phyloP scores from a whole-genome alignment of 2,797 vertebrate genomes.

The Euthynnus affinis region DNA sequence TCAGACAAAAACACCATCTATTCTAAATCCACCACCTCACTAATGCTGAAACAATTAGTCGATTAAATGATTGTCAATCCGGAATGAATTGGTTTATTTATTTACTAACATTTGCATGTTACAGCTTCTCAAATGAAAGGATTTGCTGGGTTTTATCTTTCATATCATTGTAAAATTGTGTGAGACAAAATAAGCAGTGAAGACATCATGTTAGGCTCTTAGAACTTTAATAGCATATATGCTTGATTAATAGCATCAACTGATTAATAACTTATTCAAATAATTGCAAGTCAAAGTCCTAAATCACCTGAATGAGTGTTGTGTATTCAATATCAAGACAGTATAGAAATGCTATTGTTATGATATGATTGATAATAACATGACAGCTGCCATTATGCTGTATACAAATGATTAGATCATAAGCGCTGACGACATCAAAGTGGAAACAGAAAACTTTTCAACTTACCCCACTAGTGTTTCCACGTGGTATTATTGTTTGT shows the following conservation, averaged over 20 bases:
- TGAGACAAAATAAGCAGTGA: not conserved
- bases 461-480: too few species aligned
- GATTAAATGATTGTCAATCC: too few species aligned
- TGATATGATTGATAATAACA: not conserved
- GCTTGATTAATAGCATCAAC: constrained; percentile 1
- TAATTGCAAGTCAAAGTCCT: not conserved
- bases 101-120: not conserved
- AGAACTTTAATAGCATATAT: not conserved
- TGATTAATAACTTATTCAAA: not conserved
- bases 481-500: too few species aligned
- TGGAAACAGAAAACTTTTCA: not conserved
- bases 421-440: not conserved
- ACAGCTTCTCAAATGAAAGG: not conserved
- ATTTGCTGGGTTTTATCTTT: not conserved
- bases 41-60: not conserved
- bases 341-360: not conserved
- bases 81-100: too few species aligned
- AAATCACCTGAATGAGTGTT: not conserved
- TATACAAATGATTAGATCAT: not conserved
- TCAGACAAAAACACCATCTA: too few species aligned
- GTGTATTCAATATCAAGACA: not conserved
- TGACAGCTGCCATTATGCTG: not conserved
- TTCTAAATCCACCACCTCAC: too few species aligned
- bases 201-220: not conserved
- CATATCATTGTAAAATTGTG: not conserved